phyloP scores from a whole-genome alignment of 2,113 vertebrate genomes.

The Apteryx mantelli region DNA sequence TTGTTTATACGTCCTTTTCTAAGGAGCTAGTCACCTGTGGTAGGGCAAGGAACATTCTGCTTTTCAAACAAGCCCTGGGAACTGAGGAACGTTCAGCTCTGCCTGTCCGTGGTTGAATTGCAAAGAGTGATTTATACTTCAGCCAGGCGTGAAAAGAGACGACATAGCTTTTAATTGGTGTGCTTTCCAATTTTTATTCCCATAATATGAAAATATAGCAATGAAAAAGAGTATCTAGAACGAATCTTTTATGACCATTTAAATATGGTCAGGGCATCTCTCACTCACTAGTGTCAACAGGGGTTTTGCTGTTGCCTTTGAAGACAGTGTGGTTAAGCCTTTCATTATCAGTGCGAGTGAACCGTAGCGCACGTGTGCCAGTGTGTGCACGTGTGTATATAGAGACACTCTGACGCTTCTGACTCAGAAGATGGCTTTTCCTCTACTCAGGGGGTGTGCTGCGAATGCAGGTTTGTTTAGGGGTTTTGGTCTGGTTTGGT shows the following conservation, averaged over 20 bases:
- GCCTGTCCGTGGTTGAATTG: constrained; percentile 60
- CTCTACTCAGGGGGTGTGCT: not conserved
- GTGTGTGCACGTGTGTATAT: not conserved
- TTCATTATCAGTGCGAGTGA: not conserved
- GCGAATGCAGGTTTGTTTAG: not conserved
- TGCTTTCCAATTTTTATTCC: constrained; percentile 51
- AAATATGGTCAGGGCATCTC: not conserved
- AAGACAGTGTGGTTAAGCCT: not conserved
- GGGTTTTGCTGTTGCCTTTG: not conserved
- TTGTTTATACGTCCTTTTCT: constrained; percentile 68
- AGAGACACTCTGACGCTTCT: not conserved
- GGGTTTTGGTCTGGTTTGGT: not conserved
- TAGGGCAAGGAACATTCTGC: constrained; percentile 73
- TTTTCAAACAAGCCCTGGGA: constrained; percentile 69
- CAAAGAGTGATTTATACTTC: constrained; percentile 64
- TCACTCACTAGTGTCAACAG: not conserved
- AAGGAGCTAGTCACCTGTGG: constrained; percentile 71
- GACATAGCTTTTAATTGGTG: constrained; percentile 48
- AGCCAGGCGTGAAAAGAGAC: constrained; percentile 55
- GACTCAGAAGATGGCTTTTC: not conserved
- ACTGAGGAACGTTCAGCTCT: constrained; percentile 73
- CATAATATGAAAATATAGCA: constrained; percentile 22
- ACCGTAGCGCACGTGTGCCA: not conserved
- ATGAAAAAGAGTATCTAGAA: constrained; percentile 20
- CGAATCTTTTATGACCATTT: not conserved